Percentiles rank a stretch among this genome's conserved stretches.
Conservation (phyloP, 2,113 vertebrate species). For the Gymnarchus niloticus region DNA sequence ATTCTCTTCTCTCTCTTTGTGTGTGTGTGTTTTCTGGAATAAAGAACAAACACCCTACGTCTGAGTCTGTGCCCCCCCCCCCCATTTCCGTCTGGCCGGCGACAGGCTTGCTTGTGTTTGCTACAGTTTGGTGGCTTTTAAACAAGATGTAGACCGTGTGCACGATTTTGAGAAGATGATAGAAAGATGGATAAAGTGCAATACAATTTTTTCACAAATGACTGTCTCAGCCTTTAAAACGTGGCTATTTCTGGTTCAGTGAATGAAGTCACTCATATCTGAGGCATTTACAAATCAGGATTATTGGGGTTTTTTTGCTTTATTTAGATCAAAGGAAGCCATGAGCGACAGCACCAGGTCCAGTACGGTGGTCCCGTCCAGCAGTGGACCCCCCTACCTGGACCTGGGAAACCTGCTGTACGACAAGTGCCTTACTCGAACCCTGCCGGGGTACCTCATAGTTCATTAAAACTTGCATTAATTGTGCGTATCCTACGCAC, state of each 20-base stretch:
- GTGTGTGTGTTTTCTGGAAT: not conserved
- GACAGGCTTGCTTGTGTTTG: not conserved
- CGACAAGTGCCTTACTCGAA: conserved; percentile 51
- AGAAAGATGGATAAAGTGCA: not conserved
- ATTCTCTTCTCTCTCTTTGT: not conserved
- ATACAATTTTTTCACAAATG: not conserved
- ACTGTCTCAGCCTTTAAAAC: not conserved
- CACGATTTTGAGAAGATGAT: not conserved
- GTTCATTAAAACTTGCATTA: not conserved
- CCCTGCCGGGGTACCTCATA: conserved; percentile 45
- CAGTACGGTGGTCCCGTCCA: conserved; percentile 24
- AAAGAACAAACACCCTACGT: not conserved
- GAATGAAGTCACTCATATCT: not conserved
- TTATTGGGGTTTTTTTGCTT: not conserved
- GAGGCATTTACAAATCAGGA: not conserved
- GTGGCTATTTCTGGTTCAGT: not conserved
- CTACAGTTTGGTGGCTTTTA: not conserved
- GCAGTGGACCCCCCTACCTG: not conserved
- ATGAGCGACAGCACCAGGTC: conserved; percentile 41
- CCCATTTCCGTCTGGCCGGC: not conserved
- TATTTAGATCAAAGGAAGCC: not conserved
- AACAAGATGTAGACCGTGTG: not conserved
- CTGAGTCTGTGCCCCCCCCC: not conserved
- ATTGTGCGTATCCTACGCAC: too few species aligned
- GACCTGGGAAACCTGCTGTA: conserved; percentile 41